phyloP scores from a whole-genome alignment of 92 coral and sea anemone species.

The Ricordea florida region DNA sequence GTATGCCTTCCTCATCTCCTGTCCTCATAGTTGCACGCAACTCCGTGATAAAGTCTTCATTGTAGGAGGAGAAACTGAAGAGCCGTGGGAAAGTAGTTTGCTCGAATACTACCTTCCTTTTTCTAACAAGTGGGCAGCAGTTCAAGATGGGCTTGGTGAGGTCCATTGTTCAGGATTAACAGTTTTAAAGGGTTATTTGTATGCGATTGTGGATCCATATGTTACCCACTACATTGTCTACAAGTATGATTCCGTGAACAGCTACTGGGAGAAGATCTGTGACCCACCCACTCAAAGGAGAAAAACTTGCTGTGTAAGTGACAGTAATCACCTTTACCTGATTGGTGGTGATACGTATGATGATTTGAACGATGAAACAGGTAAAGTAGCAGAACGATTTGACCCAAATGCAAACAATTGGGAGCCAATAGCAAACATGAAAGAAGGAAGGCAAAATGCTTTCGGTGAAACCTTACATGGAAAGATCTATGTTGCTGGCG shows the following conservation, averaged over 20 bases:
- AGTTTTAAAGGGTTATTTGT: not conserved
- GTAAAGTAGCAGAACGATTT: conserved; percentile 15
- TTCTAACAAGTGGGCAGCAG: not conserved
- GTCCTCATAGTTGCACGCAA: not conserved
- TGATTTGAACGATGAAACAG: no score
- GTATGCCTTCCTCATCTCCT: not conserved
- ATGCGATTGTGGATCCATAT: not conserved
- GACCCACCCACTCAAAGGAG: not conserved
- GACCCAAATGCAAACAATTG: conserved; percentile 77
- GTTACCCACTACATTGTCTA: not conserved
- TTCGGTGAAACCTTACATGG: not conserved
- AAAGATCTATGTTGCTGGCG: not conserved
- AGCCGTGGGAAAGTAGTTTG: not conserved
- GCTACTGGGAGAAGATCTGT: not conserved
- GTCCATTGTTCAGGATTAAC: not conserved
- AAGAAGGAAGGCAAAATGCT: conserved; percentile 21
- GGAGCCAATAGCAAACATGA: conserved; percentile 49
- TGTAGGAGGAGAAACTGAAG: no score
- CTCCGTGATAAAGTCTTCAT: not conserved
- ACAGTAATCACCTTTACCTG: not conserved
- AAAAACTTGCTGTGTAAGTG: not conserved
- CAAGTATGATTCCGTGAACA: not conserved
- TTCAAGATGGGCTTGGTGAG: not conserved
- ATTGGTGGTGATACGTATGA: not conserved
- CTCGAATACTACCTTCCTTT: not conserved